Evolutionary conservation across 2,888 invertebrate genomes (phyloP), one percentile per base, ranked within the genome.

Genomic region (Hoplodrina ambigua): DNA sequence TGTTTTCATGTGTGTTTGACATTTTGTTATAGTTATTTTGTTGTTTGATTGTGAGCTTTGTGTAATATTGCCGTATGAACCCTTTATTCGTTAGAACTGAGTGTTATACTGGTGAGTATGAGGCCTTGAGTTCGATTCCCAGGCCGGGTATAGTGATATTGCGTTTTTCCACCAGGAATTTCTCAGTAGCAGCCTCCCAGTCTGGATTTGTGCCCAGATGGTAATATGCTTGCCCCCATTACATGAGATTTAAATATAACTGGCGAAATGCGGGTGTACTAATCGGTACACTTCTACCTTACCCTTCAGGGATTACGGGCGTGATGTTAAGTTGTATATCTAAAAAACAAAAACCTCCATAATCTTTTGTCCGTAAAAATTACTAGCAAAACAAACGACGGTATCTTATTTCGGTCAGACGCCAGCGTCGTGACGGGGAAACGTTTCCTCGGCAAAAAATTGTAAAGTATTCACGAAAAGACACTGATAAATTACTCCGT

Each of bases 401-500:
- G 66, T 69, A 67, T 81, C 80, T 74, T 74, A 78, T 72, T 80
- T 77, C 78, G 70, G 78, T 83, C 78, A 78, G 83, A 74, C 70
- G 67, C 60, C 64, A 57, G 19, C 78, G 72, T 64, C 37, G 62
- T 55, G 54, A 75, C 62, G 62, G 59, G 54, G 61, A 79, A 72
- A 53, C 75, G 66, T 60, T 75, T 65, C 80, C 79, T 80, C 73
- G 65, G 80, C 81, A 87, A 89, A 88, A 89, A 89, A 86, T 85
- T 87, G 83, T 85, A 85, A 87, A 86, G 86, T 87, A 87, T 88
- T 87, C 87, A 81, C 69, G 78, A 77, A 79, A 82, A 81, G 87
- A 88, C 86, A 85, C 85, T 87, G 89, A 89, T 86, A 89, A 89
- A 89, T 89, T 86, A 88, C 88, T 78, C 80, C 85, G 78, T 88